Percentiles rank a stretch among this genome's conserved stretches.
Conservation (phyloP, 30 jellyfish, hydroid and myxozoan genomes). For the Aurelia sp. region DNA sequence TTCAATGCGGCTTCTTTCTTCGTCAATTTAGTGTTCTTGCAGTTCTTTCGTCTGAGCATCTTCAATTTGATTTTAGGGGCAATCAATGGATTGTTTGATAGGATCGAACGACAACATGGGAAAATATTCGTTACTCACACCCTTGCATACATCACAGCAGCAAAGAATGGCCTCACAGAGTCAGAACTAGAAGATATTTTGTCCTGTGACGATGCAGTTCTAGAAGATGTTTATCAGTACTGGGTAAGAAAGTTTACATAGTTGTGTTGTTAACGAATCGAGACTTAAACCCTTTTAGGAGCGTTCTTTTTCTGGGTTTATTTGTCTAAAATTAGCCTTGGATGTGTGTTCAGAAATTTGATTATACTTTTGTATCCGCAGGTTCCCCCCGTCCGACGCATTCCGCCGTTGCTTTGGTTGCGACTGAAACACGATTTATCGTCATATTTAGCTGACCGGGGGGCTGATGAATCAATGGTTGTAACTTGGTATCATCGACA, state of each 20-base stretch:
- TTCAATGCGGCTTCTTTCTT: too few relatives aligned
- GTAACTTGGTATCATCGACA: conserved; percentile 87
- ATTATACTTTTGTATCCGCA: not conserved
- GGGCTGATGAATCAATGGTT: conserved; percentile 81
- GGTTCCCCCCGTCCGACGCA: conserved; percentile 91
- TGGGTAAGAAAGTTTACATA: conserved; percentile 38
- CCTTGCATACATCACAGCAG: conserved; percentile 74
- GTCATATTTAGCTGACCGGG: conserved; percentile 73
- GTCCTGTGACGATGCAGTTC: conserved; percentile 85
- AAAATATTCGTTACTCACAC: conserved; percentile 52
- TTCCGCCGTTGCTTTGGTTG: conserved; percentile 87
- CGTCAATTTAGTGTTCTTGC: too few relatives aligned
- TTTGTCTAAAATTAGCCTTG: too few relatives aligned
- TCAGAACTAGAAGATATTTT: conserved; percentile 81
- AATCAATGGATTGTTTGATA: conserved; percentile 61
- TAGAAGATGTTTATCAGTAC: conserved; percentile 83
- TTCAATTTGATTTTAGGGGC: conserved; percentile 44
- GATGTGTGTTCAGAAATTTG: too few relatives aligned
- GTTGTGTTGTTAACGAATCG: too few relatives aligned
- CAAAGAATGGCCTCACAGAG: conserved; percentile 83
- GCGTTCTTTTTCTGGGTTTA: too few relatives aligned
- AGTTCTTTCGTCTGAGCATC: too few relatives aligned
- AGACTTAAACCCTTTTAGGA: too few relatives aligned
- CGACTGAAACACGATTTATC: conserved; percentile 71
- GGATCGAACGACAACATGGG: conserved; percentile 82